A percentile compares a stretch with the other conserved stretches of the same genome.
Conservation (phyloP, 2,888 invertebrate species). For the Drosophila austrosaltans region DNA sequence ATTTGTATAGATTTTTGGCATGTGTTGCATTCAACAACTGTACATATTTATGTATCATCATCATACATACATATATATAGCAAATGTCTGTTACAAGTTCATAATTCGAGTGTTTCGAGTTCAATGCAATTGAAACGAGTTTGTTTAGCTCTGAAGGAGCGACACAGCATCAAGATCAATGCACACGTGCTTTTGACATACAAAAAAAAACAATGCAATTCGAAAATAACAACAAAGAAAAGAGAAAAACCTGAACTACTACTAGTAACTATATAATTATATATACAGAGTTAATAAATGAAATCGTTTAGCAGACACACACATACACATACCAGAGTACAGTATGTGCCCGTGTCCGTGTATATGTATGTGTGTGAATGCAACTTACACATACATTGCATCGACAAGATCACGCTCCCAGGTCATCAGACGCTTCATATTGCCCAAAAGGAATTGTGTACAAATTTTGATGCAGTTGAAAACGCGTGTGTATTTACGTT, state of each 20-base stretch:
- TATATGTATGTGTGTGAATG: constrained; percentile 33
- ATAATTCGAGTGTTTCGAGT: constrained; percentile 40
- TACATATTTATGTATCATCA: not conserved
- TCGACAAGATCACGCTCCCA: constrained; percentile 82
- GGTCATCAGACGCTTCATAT: constrained; percentile 81
- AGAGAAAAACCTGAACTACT: constrained; percentile 51
- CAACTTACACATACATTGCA: constrained; percentile 82
- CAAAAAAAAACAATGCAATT: constrained; percentile 53
- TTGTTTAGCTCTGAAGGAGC: constrained; percentile 46
- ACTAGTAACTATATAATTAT: constrained; percentile 13
- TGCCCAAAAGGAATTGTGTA: constrained; percentile 57
- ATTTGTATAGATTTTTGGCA: constrained; percentile 17
- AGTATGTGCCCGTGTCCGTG: constrained; percentile 13
- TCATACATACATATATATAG: too few relatives aligned
- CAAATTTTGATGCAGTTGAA: constrained; percentile 42
- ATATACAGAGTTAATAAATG: constrained; percentile 42
- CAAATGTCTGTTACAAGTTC: constrained; percentile 29
- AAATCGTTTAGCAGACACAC: constrained; percentile 51
- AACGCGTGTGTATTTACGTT: constrained; percentile 21
- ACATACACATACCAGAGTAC: constrained; percentile 10
- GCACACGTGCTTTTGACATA: constrained; percentile 38
- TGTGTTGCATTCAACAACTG: constrained; percentile 18
- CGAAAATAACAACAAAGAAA: not conserved
- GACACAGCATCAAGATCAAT: constrained; percentile 33
- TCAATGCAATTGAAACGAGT: constrained; percentile 65